Conservation (phyloP, 2,888 invertebrate species). For the Ophioninae sp. region DNA sequence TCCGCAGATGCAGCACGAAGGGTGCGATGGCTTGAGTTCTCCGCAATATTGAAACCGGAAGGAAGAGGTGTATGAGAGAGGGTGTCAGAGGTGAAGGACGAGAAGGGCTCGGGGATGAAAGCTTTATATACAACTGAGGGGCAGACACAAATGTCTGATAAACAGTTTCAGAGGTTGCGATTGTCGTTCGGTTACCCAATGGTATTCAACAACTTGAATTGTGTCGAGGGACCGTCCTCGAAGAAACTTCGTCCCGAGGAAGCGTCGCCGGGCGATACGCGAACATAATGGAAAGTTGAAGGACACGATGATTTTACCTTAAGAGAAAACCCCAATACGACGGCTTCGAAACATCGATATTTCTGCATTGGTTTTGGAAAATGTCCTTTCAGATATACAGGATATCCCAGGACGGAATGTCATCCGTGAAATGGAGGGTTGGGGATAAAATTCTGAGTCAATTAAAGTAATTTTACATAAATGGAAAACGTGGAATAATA, state of each 20-base stretch:
- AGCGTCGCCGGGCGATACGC: slow-evolving; percentile 17
- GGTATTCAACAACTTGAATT: slow-evolving; percentile 75
- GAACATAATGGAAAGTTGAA: slow-evolving; percentile 33
- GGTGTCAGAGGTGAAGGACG: no score
- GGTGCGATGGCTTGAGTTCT: slow-evolving; percentile 9
- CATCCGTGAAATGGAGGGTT: no score
- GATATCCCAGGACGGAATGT: no score
- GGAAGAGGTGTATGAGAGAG: slow-evolving; percentile 10
- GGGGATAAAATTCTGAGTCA: no score
- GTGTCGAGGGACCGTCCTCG: slow-evolving; percentile 54
- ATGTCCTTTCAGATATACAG: no score
- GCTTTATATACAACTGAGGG: slow-evolving; percentile 51
- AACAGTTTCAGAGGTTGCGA: slow-evolving; percentile 63
- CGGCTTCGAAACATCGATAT: no score
- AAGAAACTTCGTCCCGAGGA: slow-evolving; percentile 37
- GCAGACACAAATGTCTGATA: slow-evolving; percentile 71
- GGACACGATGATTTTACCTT: slow-evolving; percentile 5
- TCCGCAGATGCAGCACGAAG: neutral
- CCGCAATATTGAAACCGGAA: slow-evolving; percentile 50
- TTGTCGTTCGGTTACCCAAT: slow-evolving; percentile 51
- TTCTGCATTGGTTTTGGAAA: no score
- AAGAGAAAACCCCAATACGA: no score
- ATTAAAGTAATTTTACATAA: no score
- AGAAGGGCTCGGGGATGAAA: slow-evolving; percentile 10
- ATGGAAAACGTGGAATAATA: no score